Evolutionary conservation across 2,888 invertebrate genomes (phyloP), one percentile per base, ranked within the genome.

Genomic region (Stenoptilia bipunctidactyla): DNA sequence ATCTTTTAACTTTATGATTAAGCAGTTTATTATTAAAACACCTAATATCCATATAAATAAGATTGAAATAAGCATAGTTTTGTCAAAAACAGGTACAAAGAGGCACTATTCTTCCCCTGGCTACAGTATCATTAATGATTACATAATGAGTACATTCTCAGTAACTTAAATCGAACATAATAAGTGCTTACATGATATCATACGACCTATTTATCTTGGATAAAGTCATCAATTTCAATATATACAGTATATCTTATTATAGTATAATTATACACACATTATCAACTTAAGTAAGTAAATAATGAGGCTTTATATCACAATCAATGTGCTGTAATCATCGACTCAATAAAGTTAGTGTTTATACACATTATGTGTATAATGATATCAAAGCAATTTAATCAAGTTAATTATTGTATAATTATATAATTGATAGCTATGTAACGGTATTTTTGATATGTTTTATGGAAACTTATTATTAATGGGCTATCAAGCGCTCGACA

Each of bases 211-310:
- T 73, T 80, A 80, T 80, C 79, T 64, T 47, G 54, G 56, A 70
- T 79, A 73, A 66, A 74, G 79, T 69, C 75, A 76, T 80, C 67
- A 71, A 70, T 80, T 71, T 80, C 72, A 80, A 79, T 82, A 76
- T 30, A 12, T 12, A 30, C 30, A 30, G 30, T 20, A 30, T 9
- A 30, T 12, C 30, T n/a, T 30, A 30, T 30, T 8, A 30, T 30
- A 30, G 20, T 20, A 20, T 8, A 20, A 20, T 20, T 20, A 20
- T 20, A 20, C 20, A 30, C 30, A 30, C 30, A 30, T 30, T n/a
- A 30, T 30, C 4, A 30, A 12, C 30, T n/a, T 30, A 30, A 30
- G n/a, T 30, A n/a, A n/a, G 9, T n/a, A 30, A 2, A 30, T 30
- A 30, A 30, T n/a, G 12, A 12, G 58, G 53, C 56, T 69, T 70